Evolutionary conservation across 2,888 invertebrate genomes (phyloP).

Genomic region (Apamea crenata): DNA sequence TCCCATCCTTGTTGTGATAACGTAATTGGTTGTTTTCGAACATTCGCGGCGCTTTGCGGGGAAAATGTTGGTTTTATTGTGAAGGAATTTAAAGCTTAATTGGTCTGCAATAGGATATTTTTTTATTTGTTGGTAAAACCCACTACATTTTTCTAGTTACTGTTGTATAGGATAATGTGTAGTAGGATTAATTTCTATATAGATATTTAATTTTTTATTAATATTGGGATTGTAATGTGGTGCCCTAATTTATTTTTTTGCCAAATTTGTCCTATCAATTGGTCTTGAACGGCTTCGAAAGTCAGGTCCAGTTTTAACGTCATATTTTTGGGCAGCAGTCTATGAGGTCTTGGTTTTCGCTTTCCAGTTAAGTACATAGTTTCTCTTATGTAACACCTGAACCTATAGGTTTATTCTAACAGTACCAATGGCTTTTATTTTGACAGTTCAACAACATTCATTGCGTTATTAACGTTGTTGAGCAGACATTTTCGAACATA

Average conservation of each 20-base stretch:
- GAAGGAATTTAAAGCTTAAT: neutral
- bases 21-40: conserved; percentile 17
- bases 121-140: neutral
- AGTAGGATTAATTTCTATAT: neutral
- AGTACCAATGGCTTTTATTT: neutral
- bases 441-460: neutral
- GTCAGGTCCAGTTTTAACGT: neutral
- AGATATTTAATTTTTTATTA: neutral
- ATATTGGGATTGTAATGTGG: neutral
- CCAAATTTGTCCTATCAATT: neutral
- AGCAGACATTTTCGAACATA: neutral
- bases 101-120: neutral
- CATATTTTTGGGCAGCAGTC: neutral
- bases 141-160: neutral
- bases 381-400: too few species aligned
- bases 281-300: neutral
- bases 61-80: neutral
- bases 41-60: conserved; percentile 3
- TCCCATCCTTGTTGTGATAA: conserved; percentile 21
- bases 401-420: too few species aligned
- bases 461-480: neutral
- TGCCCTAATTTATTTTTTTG: too few species aligned
- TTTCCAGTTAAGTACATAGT: neutral
- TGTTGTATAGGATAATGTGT: neutral
- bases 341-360: neutral